Base-by-base conservation (phyloP, 2,888 invertebrate genomes). In the Andrena camellia region DNA sequence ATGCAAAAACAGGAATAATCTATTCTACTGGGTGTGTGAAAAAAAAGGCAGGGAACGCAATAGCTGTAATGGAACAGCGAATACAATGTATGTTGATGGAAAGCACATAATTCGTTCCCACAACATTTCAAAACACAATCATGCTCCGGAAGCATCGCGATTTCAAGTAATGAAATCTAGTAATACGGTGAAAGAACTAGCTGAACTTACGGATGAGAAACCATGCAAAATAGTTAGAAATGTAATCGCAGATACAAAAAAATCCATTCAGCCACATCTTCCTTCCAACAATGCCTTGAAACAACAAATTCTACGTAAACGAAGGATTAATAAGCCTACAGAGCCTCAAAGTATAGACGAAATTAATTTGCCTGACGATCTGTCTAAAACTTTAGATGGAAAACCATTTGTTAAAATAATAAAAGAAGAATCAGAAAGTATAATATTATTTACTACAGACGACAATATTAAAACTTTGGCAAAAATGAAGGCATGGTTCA, bases 401-500 rank as follows among this genome's bases (percentile, higher is more conserved):
- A 50, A 50, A 50, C 50, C n/a, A n/a, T 50, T 50, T n/a, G 7
- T 50, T n/a, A n/a, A 7, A n/a, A n/a, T 50, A 50, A 50, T 50
- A 50, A 50, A n/a, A 50, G n/a, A 50, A 50, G 50, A 50, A 50
- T n/a, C n/a, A 6, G 50, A 50, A 50, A 6, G n/a, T 17, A 50
- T 50, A 63, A 63, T 63, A 63, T n/a, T 35, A 63, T 63, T 63
- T 29, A 17, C 20, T 7, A 63, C 35, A 63, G 52, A 52, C 52
- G 52, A 52, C 20, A 52, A 52, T 63, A 63, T 63, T 33, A 35
- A 63, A 63, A 35, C n/a, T 35, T 17, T 63, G 7, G 26, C 62
- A 63, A 70, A 69, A 29, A 26, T 52, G 17, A 52, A 69, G 57
- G 57, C n/a, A 57, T 69, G 63, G 17, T 63, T 29, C 35, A 63